Conservation (phyloP, 2,888 invertebrate species). For the Diarsia rubi region DNA sequence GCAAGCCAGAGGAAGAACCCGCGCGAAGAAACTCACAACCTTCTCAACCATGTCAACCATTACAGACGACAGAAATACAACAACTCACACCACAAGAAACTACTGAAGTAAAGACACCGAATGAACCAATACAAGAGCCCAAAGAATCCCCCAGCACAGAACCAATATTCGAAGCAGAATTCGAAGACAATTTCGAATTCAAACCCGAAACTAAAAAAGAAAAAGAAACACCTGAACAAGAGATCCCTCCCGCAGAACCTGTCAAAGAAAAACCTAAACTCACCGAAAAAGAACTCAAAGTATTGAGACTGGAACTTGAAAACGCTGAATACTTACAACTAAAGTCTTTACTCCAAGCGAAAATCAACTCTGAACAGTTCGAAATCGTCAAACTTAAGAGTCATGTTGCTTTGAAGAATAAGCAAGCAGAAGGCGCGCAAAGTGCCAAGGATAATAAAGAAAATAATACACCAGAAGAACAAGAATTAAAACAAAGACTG, state of each 20-base stretch:
- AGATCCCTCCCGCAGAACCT: conserved; percentile 71
- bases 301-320: conserved; percentile 92
- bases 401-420: conserved; percentile 88
- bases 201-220: conserved; percentile 71
- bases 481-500: conserved; percentile 83
- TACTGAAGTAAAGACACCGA: conserved; percentile 68
- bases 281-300: conserved; percentile 90
- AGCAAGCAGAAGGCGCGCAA: conserved; percentile 80
- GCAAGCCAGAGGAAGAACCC: conserved; percentile 74
- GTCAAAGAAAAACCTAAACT: conserved; percentile 87
- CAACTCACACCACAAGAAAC: conserved; percentile 66
- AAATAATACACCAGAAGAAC: conserved; percentile 81
- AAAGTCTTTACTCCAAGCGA: conserved; percentile 92
- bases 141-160: conserved; percentile 75
- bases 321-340: conserved; percentile 92
- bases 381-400: conserved; percentile 93
- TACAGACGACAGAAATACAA: conserved; percentile 36
- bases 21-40: conserved; percentile 71
- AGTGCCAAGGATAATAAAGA: conserved; percentile 82
- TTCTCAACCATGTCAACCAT: conserved; percentile 51
- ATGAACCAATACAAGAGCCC: conserved; percentile 68
- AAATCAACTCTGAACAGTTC: conserved; percentile 93
- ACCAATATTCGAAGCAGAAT: conserved; percentile 80
- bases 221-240: conserved; percentile 73
- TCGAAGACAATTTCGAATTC: conserved; percentile 81